phyloP scores from a whole-genome alignment of 2,888 invertebrate species.

The Synergus itoensis region DNA sequence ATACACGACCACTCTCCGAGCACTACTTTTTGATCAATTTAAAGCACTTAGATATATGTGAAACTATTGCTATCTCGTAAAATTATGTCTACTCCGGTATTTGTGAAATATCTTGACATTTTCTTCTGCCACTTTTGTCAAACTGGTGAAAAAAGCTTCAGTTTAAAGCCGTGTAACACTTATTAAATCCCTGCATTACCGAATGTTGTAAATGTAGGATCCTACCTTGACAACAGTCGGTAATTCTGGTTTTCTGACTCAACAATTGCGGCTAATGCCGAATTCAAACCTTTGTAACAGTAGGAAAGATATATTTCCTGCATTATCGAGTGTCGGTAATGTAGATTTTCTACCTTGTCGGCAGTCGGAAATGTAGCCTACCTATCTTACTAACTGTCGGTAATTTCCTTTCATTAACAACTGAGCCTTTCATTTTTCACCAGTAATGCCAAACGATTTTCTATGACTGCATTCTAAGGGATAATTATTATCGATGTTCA shows the following conservation, averaged over 20 bases:
- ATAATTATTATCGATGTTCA: slow-evolving; percentile 13
- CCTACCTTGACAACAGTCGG: too few relatives aligned
- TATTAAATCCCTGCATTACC: not conserved
- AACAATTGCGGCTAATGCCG: too few relatives aligned
- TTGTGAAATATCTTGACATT: slow-evolving; percentile 37
- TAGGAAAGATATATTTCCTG: too few relatives aligned
- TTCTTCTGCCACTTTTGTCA: slow-evolving; percentile 47
- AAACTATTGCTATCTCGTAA: slow-evolving; percentile 38
- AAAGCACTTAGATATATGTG: slow-evolving; percentile 58
- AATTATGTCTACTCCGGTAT: slow-evolving; percentile 24
- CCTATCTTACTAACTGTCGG: too few relatives aligned
- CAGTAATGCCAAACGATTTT: not conserved
- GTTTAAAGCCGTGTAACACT: not conserved
- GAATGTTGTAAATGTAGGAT: too few relatives aligned
- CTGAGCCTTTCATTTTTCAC: slow-evolving; percentile 33
- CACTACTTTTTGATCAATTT: slow-evolving; percentile 63
- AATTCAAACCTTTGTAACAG: too few relatives aligned
- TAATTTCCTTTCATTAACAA: not conserved
- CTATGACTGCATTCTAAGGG: not conserved
- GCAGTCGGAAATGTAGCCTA: too few relatives aligned
- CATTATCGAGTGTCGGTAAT: too few relatives aligned
- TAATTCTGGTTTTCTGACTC: too few relatives aligned
- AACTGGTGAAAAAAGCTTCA: slow-evolving; percentile 10
- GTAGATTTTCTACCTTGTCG: too few relatives aligned
- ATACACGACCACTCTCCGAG: slow-evolving; percentile 58